phyloP scores from a whole-genome alignment of 2,113 vertebrate genomes.

The Toxotes jaculatrix region DNA sequence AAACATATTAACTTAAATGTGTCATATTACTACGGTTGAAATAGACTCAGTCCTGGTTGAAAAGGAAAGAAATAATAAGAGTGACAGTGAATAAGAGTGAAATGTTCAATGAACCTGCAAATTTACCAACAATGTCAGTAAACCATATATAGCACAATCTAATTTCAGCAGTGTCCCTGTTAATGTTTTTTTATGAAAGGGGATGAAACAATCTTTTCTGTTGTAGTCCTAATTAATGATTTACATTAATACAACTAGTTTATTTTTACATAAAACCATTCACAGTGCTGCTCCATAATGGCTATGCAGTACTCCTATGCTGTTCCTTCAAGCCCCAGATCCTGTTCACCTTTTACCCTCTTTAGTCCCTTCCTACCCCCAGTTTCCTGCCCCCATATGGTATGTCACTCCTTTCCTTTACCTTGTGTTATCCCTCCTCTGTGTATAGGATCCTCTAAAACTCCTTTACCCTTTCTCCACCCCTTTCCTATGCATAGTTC shows the following conservation, averaged over 20 bases:
- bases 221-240: background rate
- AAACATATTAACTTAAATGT: no score
- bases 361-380: background rate
- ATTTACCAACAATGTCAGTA: no score
- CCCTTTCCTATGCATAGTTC: slow-evolving; percentile 12
- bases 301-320: background rate
- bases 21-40: no score
- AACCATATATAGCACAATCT: no score
- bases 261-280: background rate
- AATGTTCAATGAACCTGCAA: no score
- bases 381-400: background rate
- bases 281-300: background rate
- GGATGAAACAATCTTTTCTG: background rate
- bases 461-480: slow-evolving; percentile 20
- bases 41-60: no score
- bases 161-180: no score
- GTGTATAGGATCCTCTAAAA: background rate
- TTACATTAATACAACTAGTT: background rate
- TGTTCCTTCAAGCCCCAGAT: background rate
- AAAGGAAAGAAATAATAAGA: no score
- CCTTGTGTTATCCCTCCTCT: background rate
- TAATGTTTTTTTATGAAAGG: no score
- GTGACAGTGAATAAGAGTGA: no score
- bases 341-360: background rate
- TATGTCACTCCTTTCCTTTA: background rate